Evolutionary conservation across 1,140 invertebrate genomes (phyloP).

Genomic region (Euwallacea similis): DNA sequence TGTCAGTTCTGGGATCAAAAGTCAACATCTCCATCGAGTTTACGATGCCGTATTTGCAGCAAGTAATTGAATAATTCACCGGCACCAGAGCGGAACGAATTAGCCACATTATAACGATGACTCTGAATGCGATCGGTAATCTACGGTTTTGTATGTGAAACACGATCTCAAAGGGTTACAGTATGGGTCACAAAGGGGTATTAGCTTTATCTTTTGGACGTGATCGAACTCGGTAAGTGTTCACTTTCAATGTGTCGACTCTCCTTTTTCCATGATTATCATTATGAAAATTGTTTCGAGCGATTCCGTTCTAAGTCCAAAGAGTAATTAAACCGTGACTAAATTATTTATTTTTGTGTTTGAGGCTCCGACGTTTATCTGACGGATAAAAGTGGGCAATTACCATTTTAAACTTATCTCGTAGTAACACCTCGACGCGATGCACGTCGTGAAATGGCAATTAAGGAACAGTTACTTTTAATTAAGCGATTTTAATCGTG

Average conservation of each 20-base stretch:
- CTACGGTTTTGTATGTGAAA: slow-evolving; percentile 5
- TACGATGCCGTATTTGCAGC: too few species aligned
- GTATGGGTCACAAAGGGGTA: slow-evolving; percentile 1
- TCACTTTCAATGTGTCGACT: background rate
- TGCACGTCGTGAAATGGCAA: slow-evolving; percentile 7
- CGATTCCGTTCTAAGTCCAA: background rate
- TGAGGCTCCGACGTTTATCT: background rate
- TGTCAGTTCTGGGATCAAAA: too few species aligned
- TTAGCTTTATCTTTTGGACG: background rate
- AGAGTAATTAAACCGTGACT: slow-evolving; percentile 3
- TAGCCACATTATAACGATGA: background rate
- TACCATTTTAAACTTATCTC: slow-evolving; percentile 11
- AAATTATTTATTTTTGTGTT: slow-evolving; percentile 7
- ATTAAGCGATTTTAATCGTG: slow-evolving; percentile 17
- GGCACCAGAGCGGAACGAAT: background rate
- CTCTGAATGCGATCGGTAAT: background rate
- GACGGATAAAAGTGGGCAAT: background rate
- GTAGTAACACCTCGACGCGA: background rate
- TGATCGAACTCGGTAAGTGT: background rate
- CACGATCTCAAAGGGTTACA: background rate
- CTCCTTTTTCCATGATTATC: background rate
- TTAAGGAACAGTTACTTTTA: slow-evolving; percentile 21
- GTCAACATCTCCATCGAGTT: too few species aligned
- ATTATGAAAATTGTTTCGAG: background rate
- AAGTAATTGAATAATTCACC: too few species aligned